Base-by-base conservation (phyloP, 2,113 vertebrate species). In the Toxotes jaculatrix region DNA sequence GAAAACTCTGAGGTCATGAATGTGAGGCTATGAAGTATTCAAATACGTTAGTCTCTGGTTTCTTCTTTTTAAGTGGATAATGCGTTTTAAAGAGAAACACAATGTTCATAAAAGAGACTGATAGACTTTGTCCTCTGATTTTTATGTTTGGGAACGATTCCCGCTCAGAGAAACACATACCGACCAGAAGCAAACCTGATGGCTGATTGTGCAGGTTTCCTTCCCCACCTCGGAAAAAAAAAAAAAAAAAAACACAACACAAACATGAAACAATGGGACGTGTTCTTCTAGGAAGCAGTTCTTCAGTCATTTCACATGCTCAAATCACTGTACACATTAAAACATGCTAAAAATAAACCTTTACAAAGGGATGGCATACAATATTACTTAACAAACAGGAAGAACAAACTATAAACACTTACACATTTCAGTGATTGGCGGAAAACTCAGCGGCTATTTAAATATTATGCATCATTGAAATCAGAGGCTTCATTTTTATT, bases 141-240 rank as follows among this genome's bases (percentile, higher is more conserved):
- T 69, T 3, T 14, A 19, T 8, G 19, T 47, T 74, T 55, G 60
- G 60, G n/a, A 84, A 47, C 40, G 17, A 69, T 16, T 53, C 38
- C 23, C 23, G 10, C 49, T 55, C 11, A 70, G 53, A 49, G 62
- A 82, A 81, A 67, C 66, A 63, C 71, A 63, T 4, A 32, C 51
- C 3, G 9, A 60, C 63, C 53, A 68, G 43, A 55, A 51, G 32
- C 36, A 77, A 86, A 86, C 74, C 31, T 79, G 82, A 34, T 38
- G 16, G n/a, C 59, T 91, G 91, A 90, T 87, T 90, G 87, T 79
- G 77, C 65, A 38, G 68, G 77, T 88, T 93, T 92, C 91, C 89
- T 93, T 88, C 77, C 82, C 55, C 38, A 67, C 67, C 63, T 59
- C 11, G 49, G 55, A 78, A 78, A 74, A 68, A 27, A 27, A 27